Evolutionary conservation across 2,888 invertebrate species (phyloP).

Genomic region (Nyleta sp.): DNA sequence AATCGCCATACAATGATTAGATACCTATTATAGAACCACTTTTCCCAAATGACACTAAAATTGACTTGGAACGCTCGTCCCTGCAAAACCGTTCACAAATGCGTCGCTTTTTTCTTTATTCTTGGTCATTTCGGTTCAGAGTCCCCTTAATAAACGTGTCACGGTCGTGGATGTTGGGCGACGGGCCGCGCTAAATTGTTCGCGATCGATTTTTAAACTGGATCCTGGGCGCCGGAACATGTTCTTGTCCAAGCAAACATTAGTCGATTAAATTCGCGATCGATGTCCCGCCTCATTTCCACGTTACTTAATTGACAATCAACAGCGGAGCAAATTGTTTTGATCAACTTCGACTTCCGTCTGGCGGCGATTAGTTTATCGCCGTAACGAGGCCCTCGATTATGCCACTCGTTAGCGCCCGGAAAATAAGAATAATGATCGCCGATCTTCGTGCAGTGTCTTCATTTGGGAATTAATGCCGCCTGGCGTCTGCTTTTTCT

Average conservation of each 20-base stretch:
- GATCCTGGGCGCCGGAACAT: conserved; percentile 55
- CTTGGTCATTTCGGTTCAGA: no score
- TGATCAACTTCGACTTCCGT: conserved; percentile 76
- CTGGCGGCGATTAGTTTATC: conserved; percentile 60
- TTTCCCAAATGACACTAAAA: no score
- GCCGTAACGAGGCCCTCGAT: conserved; percentile 56
- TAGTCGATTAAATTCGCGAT: conserved; percentile 59
- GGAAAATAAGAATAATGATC: conserved; percentile 64
- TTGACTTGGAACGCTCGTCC: no score
- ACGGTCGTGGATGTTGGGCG: conserved; percentile 7
- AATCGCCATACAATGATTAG: no score
- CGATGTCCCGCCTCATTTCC: conserved; percentile 71
- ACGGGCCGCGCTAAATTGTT: conserved; percentile 29
- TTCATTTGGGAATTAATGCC: conserved; percentile 27
- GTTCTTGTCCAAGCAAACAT: conserved; percentile 56
- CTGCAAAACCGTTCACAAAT: no score
- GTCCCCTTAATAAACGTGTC: conserved; percentile 37
- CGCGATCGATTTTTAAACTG: conserved; percentile 59
- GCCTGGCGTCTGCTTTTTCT: conserved; percentile 24
- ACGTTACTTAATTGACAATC: conserved; percentile 76
- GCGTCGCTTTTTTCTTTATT: no score
- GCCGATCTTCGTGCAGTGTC: conserved; percentile 44
- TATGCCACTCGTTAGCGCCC: conserved; percentile 63
- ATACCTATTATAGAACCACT: no score
- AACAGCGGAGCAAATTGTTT: conserved; percentile 75